Conservation (phyloP, 2,113 vertebrate genomes). For the Grammomys dolichurus region DNA sequence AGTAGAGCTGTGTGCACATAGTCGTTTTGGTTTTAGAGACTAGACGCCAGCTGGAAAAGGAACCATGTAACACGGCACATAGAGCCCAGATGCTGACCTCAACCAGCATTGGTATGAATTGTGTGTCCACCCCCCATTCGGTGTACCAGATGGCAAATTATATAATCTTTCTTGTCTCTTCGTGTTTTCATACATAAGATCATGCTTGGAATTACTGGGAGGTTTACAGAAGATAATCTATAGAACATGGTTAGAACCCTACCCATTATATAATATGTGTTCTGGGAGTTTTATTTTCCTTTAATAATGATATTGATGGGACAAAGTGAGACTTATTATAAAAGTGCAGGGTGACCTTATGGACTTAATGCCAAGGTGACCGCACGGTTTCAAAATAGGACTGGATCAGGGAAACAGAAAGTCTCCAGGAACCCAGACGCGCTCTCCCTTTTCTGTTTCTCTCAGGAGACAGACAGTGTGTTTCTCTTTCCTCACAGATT, state of each 20-base stretch:
- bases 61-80: background rate
- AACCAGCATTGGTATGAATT: background rate
- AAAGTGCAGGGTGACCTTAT: background rate
- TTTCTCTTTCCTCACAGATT: slow-evolving; percentile 36
- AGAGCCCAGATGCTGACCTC: background rate
- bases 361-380: background rate
- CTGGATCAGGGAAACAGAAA: background rate
- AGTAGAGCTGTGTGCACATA: background rate
- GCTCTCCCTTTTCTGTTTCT: background rate
- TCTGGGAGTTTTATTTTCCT: background rate
- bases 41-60: background rate
- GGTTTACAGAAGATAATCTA: background rate
- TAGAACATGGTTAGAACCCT: background rate
- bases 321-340: background rate
- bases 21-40: background rate
- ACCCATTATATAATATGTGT: background rate
- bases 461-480: background rate
- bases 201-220: background rate
- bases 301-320: background rate
- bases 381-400: background rate
- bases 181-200: background rate
- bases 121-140: background rate
- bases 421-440: no score
- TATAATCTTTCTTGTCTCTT: background rate
- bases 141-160: background rate